Conservation (phyloP, 2,113 vertebrate species). For the Istiophorus platypterus region DNA sequence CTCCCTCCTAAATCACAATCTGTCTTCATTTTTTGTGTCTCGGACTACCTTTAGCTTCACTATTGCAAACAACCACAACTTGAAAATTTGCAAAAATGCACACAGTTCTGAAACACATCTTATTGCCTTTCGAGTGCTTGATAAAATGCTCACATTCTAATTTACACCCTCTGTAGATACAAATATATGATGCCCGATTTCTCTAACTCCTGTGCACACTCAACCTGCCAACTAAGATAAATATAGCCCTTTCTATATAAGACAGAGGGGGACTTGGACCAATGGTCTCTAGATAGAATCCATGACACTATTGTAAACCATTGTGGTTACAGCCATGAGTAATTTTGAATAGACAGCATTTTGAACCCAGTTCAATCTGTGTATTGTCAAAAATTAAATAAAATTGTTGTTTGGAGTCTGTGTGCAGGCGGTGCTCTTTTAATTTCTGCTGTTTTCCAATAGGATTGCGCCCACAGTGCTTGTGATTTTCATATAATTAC, state of each 20-base stretch:
- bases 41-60: conserved; percentile 10
- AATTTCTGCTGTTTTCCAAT: conserved; percentile 7
- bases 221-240: conserved; percentile 8
- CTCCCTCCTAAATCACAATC: conserved; percentile 35
- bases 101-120: not conserved
- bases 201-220: not conserved
- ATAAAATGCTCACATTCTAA: conserved; percentile 22
- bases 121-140: not conserved
- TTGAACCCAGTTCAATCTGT: not conserved
- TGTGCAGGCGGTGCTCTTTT: not conserved
- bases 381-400: not conserved
- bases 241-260: conserved; percentile 19
- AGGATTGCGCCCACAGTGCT: not conserved
- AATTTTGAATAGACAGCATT: conserved; percentile 5
- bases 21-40: conserved; percentile 25
- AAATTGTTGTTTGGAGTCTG: not conserved
- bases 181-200: not conserved
- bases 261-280: not conserved
- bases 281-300: conserved; percentile 52
- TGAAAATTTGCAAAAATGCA: conserved; percentile 9
- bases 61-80: not conserved
- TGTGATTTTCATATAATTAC: not conserved
- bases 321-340: not conserved
- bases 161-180: not conserved
- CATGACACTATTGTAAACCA: conserved; percentile 40